phyloP scores from a whole-genome alignment of 2,113 vertebrate genomes.

The Delphinus delphis region DNA sequence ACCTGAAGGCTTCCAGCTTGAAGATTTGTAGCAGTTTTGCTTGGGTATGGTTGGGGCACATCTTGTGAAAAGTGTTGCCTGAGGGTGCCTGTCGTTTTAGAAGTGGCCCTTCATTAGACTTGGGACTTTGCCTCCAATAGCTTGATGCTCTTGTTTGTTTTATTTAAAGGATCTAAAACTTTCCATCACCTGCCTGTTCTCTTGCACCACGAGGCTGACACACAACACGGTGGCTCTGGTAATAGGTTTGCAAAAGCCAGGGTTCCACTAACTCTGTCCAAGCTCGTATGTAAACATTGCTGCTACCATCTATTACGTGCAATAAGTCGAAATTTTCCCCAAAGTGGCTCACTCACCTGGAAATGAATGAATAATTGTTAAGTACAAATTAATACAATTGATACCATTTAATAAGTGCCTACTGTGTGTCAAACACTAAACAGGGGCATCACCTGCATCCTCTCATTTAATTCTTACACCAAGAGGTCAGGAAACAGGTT shows the following conservation, averaged over 20 bases:
- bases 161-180: not conserved
- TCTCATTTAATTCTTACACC: not conserved
- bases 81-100: not conserved
- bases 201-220: not conserved
- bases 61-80: not conserved
- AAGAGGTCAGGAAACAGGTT: not conserved
- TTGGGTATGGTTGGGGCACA: not conserved
- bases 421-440: not conserved
- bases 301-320: not conserved
- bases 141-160: not conserved
- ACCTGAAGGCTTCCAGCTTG: rapidly evolving
- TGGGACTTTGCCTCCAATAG: not conserved
- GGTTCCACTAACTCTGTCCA: rapidly evolving
- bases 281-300: not conserved
- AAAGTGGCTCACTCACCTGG: not conserved
- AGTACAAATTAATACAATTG: not conserved
- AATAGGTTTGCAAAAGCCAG: not conserved
- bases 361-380: not conserved
- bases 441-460: too few species aligned
- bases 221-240: not conserved
- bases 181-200: not conserved
- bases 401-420: not conserved
- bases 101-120: not conserved
- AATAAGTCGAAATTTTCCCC: not conserved
- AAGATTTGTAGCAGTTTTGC: not conserved